Evolutionary conservation across 1,140 invertebrate species (phyloP), one percentile per base, ranked within the genome.

Genomic region (Calephelis virginiensis): DNA sequence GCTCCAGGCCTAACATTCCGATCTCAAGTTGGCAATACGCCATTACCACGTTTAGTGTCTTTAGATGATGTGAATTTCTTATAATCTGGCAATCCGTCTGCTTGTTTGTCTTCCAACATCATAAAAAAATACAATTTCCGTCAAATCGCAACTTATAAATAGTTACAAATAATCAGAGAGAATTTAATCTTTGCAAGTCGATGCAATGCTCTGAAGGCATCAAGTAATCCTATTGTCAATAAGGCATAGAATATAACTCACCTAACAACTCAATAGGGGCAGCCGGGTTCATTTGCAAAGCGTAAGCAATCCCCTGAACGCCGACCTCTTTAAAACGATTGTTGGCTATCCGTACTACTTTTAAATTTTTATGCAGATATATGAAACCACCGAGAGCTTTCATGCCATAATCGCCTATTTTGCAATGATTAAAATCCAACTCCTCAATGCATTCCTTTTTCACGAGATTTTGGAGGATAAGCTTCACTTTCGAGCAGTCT

Each of bases 391-490:
- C 90, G 14, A 91, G 68, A 37, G 90, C 90, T 68, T 89, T 88
- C 82, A 91, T 88, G 3, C 89, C 89, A 59, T 89, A 86, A 78
- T 92, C 85, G 17, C 88, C 90, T 56, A 92, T 86, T 70, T 86
- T 89, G 69, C 89, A 92, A 71, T 92, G 87, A 72, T 87, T 91
- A 61, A 92, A 92, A 74, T 92, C 89, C 45, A 92, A 73, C 66
- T 92, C 90, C 69, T 91, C 89, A 49, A 92, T 87, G 47, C 72
- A 79, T 46, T 85, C 76, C 66, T 84, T 91, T 62, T 83, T 88
- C 2, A 86, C 81, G 11, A 92, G 72, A 67, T 81, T 80, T 75
- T 89, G 80, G 10, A 92, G 67, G 64, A 92, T 83, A 7, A 89
- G 11, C 66, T 91, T 91, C 6, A 85, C 82, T 75, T 89, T 88